Percentiles rank a stretch among this genome's conserved stretches.
phyloP scores from a whole-genome alignment of 1,140 invertebrate species.

The Laodelphax striatellus region DNA sequence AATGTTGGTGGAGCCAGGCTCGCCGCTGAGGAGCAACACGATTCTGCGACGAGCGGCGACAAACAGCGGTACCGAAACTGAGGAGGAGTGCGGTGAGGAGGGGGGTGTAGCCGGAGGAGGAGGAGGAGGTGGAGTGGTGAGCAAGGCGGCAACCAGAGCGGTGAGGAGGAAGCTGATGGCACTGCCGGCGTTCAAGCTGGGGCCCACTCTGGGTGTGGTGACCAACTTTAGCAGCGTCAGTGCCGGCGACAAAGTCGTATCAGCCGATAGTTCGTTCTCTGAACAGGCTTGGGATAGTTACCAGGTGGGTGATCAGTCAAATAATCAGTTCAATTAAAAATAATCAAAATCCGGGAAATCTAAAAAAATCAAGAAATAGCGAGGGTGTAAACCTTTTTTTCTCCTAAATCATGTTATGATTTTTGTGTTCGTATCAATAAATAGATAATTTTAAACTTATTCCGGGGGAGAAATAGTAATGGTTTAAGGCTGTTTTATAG shows the following conservation, averaged over 20 bases:
- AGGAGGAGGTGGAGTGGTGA: slow-evolving; percentile 4
- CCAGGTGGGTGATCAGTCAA: slow-evolving; percentile 38
- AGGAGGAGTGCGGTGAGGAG: slow-evolving; percentile 25
- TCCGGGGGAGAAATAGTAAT: no score
- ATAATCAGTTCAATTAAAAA: neutral
- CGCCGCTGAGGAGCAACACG: slow-evolving; percentile 1
- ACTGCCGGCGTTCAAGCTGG: slow-evolving; percentile 38
- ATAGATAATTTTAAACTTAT: no score
- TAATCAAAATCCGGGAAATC: no score
- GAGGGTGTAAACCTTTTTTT: no score
- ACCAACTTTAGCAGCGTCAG: slow-evolving; percentile 24
- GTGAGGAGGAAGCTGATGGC: slow-evolving; percentile 23
- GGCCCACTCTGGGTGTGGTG: slow-evolving; percentile 34
- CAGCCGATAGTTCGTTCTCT: slow-evolving; percentile 65
- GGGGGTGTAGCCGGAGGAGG: slow-evolving; percentile 10
- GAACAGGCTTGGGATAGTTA: slow-evolving; percentile 60
- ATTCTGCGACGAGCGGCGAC: neutral
- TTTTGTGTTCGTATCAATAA: no score
- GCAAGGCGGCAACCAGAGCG: slow-evolving; percentile 9
- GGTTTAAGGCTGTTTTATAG: no score
- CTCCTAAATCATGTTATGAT: no score
- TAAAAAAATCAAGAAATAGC: no score
- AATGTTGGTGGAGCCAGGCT: slow-evolving; percentile 8
- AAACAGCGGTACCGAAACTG: slow-evolving; percentile 31
- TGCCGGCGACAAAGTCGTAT: slow-evolving; percentile 14